These are phyloP conservation scores for Parapsyche elsis DNA, from an alignment of 1,140 invertebrate genomes.

Conservation along the genomic window DNA sequence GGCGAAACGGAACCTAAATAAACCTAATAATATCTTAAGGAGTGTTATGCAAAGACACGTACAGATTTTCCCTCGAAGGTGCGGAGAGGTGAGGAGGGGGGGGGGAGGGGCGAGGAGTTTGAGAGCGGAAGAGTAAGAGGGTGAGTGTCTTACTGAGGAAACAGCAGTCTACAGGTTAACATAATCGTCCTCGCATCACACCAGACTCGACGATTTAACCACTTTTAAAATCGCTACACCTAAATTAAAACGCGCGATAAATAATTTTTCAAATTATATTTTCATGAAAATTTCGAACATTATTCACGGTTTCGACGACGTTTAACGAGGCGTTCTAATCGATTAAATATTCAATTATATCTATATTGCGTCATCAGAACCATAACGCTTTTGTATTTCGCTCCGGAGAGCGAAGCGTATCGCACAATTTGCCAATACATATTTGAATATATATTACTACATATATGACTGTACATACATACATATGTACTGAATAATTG, in stretches of 20 bases:
- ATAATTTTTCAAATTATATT: too few species aligned
- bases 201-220: constrained; percentile 6
- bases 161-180: constrained; percentile 36
- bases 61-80: constrained; percentile 39
- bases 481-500: too few species aligned
- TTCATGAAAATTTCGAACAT: too few species aligned
- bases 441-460: too few species aligned
- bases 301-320: too few species aligned
- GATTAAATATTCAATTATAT: too few species aligned
- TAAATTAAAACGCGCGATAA: background rate
- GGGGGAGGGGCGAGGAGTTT: background rate
- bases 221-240: background rate
- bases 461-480: too few species aligned
- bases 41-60: constrained; percentile 53
- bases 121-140: background rate
- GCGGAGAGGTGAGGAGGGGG: background rate
- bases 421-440: too few species aligned
- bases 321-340: too few species aligned
- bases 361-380: too few species aligned
- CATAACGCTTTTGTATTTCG: too few species aligned
- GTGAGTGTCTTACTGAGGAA: background rate
- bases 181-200: constrained; percentile 27
- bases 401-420: too few species aligned
- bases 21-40: constrained; percentile 53
- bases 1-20: constrained; percentile 52